Evolutionary conservation across 2,113 vertebrate species (phyloP).

Genomic region (Apaloderma vittatum): DNA sequence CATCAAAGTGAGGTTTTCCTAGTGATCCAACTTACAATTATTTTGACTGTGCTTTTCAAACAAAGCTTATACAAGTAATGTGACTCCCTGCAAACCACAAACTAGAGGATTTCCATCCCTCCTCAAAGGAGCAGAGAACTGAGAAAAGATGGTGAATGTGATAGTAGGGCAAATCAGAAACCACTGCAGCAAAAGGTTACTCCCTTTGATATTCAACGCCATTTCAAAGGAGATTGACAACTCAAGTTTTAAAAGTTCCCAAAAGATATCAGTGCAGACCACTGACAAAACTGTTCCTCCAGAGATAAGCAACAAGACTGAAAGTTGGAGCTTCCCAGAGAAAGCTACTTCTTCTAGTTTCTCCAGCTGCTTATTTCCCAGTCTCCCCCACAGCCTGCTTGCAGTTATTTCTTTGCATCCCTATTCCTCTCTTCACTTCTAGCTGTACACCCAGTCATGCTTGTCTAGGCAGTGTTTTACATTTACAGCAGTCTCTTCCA

Average conservation of each 20-base stretch:
- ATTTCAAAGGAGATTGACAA: conserved; percentile 43
- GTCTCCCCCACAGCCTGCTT: neutral
- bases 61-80: neutral
- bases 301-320: neutral
- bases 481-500: neutral
- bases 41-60: neutral
- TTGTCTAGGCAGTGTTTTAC: neutral
- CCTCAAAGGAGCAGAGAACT: neutral
- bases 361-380: neutral
- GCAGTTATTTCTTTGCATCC: neutral
- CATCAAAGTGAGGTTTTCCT: neutral
- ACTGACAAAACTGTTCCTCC: neutral
- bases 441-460: neutral
- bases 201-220: conserved; percentile 48
- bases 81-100: neutral
- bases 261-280: neutral
- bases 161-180: conserved; percentile 15
- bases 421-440: neutral
- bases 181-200: neutral
- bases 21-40: fast-evolving
- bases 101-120: neutral
- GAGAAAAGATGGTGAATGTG: neutral
- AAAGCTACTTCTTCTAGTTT: neutral
- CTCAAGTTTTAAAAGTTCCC: neutral
- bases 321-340: neutral